Evolutionary conservation across 2,888 invertebrate genomes (phyloP), one percentile per base, ranked within the genome.

Genomic region (Icerya purchasi): DNA sequence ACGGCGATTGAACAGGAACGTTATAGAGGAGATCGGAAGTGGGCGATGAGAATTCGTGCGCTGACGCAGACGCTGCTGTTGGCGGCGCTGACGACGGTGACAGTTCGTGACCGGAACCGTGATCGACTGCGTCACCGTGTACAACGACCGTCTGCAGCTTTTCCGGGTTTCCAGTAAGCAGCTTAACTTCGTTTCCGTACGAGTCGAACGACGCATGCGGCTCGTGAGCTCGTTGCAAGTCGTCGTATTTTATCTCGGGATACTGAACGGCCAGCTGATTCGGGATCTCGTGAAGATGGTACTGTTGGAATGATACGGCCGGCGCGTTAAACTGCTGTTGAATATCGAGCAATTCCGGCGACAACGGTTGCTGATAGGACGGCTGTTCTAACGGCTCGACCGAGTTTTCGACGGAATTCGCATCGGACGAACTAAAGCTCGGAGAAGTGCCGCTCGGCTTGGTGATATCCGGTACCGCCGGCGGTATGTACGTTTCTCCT

Each of bases 401-500:
- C 8, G 62, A 24, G 8, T 24, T 19, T 50, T 57, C 50, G n/a
- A 60, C 60, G 60, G 22, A 59, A 24, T 51, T 61, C 54, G 58
- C 60, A 25, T 59, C 60, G 8, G 56, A 57, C 2, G 57, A 52
- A n/a, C n/a, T n/a, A n/a, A n/a, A n/a, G n/a, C n/a, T n/a, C 51
- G 25, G 62, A 57, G 55, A 63, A n/a, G 64, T 58, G n/a, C n/a
- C n/a, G n/a, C n/a, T n/a, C n/a, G n/a, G n/a, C 55, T 64, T 63
- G 10, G 66, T 63, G 20, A 66, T 59, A 56, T 68, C 68, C 5
- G 67, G 66, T 18, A 68, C 66, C 23, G 67, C 66, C 58, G 67
- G 63, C 68, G 71, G 20, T 68, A 68, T 57, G 59, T 66, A 67
- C 5, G 66, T 64, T 53, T 64, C 62, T 10, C 66, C 67, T 53